Percentiles rank a stretch among this genome's conserved stretches.
Conservation (phyloP, 2,797 vertebrate species). For the Meda fulgida region DNA sequence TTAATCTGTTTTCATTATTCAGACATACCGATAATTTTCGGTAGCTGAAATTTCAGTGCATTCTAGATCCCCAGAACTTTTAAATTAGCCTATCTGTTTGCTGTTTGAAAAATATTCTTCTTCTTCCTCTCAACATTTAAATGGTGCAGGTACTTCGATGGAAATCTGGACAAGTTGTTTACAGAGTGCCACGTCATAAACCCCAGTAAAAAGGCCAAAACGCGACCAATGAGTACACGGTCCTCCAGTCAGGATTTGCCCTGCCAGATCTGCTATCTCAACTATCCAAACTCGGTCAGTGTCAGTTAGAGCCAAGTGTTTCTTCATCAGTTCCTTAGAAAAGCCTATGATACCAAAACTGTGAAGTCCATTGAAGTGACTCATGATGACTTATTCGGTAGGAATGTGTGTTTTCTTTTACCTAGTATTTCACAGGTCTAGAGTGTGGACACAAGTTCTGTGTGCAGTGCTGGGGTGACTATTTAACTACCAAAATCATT, state of each 20-base stretch:
- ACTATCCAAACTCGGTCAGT: conserved; percentile 98
- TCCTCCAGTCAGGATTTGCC: conserved; percentile 98
- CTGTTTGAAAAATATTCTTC: background rate
- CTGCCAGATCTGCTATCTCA: conserved; percentile 99
- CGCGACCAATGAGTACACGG: conserved; percentile 96
- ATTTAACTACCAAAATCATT: conserved; percentile 99
- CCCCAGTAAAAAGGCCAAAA: conserved; percentile 97
- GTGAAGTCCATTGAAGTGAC: conserved; percentile 5
- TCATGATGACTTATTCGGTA: background rate
- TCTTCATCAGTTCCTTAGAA: background rate
- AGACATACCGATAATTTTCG: background rate
- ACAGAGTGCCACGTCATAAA: conserved; percentile 99
- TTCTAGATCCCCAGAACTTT: background rate
- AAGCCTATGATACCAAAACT: background rate
- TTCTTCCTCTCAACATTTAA: background rate
- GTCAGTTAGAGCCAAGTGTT: background rate
- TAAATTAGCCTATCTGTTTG: background rate
- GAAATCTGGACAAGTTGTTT: conserved; percentile 98
- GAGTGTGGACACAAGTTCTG: conserved; percentile 99
- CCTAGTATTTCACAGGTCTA: conserved; percentile 96
- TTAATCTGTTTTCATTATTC: too few species aligned
- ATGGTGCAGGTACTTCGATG: conserved; percentile 93
- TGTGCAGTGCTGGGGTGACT: conserved; percentile 99
- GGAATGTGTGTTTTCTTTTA: conserved; percentile 22
- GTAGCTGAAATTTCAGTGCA: background rate